Evolutionary conservation across 2,113 vertebrate genomes (phyloP).

Genomic region (Eptesicus fuscus): DNA sequence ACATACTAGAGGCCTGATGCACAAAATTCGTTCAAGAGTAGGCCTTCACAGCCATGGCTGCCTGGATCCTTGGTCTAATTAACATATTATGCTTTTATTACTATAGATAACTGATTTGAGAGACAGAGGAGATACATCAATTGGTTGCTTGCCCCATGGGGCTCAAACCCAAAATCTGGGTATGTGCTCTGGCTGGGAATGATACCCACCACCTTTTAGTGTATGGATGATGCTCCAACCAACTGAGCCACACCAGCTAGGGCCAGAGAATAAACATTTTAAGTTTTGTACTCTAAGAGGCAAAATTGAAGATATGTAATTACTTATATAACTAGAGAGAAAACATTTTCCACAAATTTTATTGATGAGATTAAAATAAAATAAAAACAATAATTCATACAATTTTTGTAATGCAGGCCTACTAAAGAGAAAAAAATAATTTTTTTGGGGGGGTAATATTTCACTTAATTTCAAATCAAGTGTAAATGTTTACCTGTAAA

Average conservation of each 20-base stretch:
- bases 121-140: background rate
- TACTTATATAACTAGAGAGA: background rate
- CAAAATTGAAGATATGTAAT: background rate
- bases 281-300: background rate
- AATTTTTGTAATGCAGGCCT: background rate
- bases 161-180: background rate
- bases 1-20: too few relatives aligned
- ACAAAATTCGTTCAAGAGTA: too few relatives aligned
- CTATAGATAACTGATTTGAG: background rate
- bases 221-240: background rate
- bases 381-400: background rate
- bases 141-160: background rate
- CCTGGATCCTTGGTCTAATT: too few relatives aligned
- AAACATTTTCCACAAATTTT: background rate
- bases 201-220: background rate
- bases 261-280: background rate
- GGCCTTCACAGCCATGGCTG: too few relatives aligned
- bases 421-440: background rate
- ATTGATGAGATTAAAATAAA: background rate
- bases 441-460: background rate
- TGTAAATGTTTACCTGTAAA: background rate
- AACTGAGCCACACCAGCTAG: background rate
- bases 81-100: too few relatives aligned
- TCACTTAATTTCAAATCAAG: conserved; percentile 1
- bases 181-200: background rate